Base-by-base conservation (phyloP, 2,797 vertebrate genomes). In the Loris lydekkerianus region DNA sequence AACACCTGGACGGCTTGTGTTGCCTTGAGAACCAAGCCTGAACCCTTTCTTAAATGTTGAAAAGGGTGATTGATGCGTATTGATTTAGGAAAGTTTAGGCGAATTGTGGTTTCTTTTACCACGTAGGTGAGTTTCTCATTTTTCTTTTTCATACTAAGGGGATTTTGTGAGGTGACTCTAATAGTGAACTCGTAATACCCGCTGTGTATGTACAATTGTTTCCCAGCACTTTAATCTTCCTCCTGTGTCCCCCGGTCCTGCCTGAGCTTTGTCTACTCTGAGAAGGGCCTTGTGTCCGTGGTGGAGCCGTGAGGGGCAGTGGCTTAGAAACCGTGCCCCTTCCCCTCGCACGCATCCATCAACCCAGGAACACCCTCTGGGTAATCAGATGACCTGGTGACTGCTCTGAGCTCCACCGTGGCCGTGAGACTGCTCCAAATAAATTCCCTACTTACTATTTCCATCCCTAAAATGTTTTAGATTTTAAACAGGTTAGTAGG, bases 1-100 rank as follows among this genome's bases (percentile, higher is more conserved):
- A 69, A 58, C 97, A 98, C 96, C 96, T 94, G 96, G 69, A 67
- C 53, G 75, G 69, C 93, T 97, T 84, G 81, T 40, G 83, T 96
- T 84, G 73, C 96, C 86, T 86, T 46, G 73, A 31, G 69, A 77
- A 96, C 63, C 53, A 77, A 95, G 37, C 49, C 89, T 34, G 76
- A 76, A 23, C 70, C 80, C 69, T 75, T 72, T 96, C 78, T 86
- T 56, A 53, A 53, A 20, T 14, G 29, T 65, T 96, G 84, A 93
- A 97, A 97, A 91, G 82, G 61, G 34, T 93, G 43, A 63, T 25
- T 72, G 63, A 43, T 81, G 75, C 49, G 89, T 85, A 92, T 49
- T 46, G 87, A 83, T 94, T 93, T 81, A 56, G 21, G 14, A 81
- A 7, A 18, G 27, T 91, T 49, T 60, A 61, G 27, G 20, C 56